Conservation (phyloP, 2,888 invertebrate species). For the Sipha maydis region DNA sequence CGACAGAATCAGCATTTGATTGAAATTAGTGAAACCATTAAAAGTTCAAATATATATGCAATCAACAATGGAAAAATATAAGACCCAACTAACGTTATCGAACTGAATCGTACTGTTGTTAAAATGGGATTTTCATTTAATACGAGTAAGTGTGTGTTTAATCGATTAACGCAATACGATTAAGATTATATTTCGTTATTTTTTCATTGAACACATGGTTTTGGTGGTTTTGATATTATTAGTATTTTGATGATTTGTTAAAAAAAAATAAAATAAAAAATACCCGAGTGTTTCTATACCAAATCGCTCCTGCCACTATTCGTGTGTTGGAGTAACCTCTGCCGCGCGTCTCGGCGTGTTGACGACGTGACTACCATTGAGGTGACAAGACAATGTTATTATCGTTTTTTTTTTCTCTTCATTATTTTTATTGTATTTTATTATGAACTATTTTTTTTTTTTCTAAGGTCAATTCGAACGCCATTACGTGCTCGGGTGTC, state of each 20-base stretch:
- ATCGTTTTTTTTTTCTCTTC: conserved; percentile 26
- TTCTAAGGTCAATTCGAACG: conserved; percentile 52
- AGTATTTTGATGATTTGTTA: neutral
- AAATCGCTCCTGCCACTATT: neutral
- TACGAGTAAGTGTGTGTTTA: too few species aligned
- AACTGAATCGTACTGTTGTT: too few species aligned
- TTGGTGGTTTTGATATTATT: neutral
- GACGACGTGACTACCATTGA: conserved; percentile 58
- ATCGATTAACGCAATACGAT: neutral
- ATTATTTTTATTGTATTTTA: conserved; percentile 47
- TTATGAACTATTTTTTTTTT: conserved; percentile 34
- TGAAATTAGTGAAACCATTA: too few species aligned
- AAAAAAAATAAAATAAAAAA: neutral
- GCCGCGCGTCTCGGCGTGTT: neutral
- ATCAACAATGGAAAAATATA: too few species aligned
- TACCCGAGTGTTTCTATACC: neutral
- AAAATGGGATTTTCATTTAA: too few species aligned
- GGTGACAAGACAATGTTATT: conserved; percentile 53
- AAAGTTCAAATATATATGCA: too few species aligned
- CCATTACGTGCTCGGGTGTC: conserved; percentile 40
- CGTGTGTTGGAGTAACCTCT: conserved; percentile 26
- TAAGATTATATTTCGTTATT: neutral
- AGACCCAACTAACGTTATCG: too few species aligned
- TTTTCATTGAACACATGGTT: neutral
- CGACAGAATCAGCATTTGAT: too few species aligned